Conservation (phyloP, 2,797 vertebrate species). For the Vireo griseus region DNA sequence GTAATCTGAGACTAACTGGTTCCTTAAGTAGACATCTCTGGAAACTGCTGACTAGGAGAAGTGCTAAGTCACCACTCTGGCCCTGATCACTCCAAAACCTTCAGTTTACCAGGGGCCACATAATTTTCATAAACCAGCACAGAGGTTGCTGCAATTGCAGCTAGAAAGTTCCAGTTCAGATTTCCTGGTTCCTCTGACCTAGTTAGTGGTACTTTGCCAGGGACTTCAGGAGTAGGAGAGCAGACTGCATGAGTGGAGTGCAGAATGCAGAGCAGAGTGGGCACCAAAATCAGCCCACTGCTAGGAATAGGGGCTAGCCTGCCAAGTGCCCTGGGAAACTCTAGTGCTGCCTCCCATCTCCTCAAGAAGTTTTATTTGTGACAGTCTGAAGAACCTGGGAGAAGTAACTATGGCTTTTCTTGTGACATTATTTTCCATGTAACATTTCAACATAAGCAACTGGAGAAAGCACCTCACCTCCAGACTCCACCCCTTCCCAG, state of each 20-base stretch:
- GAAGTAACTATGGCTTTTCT: background rate
- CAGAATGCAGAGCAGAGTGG: background rate
- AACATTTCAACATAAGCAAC: background rate
- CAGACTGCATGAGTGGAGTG: background rate
- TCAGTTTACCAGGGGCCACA: background rate
- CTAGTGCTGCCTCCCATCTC: background rate
- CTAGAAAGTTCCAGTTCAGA: background rate
- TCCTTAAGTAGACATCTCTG: background rate
- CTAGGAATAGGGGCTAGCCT: accelerated
- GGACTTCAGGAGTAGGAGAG: background rate
- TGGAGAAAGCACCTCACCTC: background rate
- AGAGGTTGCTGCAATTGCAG: background rate
- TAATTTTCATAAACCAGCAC: background rate
- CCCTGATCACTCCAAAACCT: background rate
- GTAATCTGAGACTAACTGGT: background rate
- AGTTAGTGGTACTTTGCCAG: background rate
- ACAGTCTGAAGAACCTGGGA: background rate
- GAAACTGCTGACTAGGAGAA: background rate
- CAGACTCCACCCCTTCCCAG: background rate
- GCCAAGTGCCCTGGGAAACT: background rate
- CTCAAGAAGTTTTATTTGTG: background rate
- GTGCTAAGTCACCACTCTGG: background rate
- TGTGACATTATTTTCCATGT: background rate
- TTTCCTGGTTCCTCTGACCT: background rate
- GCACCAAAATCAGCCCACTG: background rate